Base-by-base conservation (phyloP, 2,888 invertebrate genomes). In the Leptarthrus brevirostris region DNA sequence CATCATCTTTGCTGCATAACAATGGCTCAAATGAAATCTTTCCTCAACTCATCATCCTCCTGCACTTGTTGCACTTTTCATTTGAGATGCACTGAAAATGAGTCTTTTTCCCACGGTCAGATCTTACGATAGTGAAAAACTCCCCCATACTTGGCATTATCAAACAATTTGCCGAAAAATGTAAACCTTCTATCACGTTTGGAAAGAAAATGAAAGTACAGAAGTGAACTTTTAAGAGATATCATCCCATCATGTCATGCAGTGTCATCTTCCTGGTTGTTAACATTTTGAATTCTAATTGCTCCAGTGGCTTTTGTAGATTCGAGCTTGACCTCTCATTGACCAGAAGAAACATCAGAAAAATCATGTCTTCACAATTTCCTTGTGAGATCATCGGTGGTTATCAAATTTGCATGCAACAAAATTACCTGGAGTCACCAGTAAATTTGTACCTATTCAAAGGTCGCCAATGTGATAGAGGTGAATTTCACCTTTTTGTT, bases 351-450 rank as follows among this genome's bases (percentile, higher is more conserved):
- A 16, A 58, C 34, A 36, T 12, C 58, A 36, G 20, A 58, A 58
- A 6, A 58, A 36, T 58, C 58, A 36, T 58, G 58, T 58, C 36
- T 20, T 58, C 34, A 58, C 58, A 58, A 30, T 36, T 58, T 12
- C 22, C 40, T 36, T 12, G 16, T 36, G 18, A 34, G 58, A 58
- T 58, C 34, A 34, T 34, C 2, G 14, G 20, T 36, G 58, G 36
- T 58, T 58, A 34, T 58, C 20, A 20, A 58, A 58, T 58, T 58
- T 58, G 58, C 58, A 58, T 58, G 12, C n/a, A n/a, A 40, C 12
- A 12, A 40, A 40, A 8, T 30, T 3, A 40, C 3, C n/a, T 12
- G 12, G 3, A 1, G 40, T 12, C 12, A 40, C 40, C n/a, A 40
- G 40, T 12, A 8, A 40, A 40, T 40, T 0, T 40, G 40, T 40